Percentiles rank a stretch among this genome's conserved stretches.
Evolutionary conservation across 2,888 invertebrate genomes (phyloP).

Genomic region (Seira ritae): DNA sequence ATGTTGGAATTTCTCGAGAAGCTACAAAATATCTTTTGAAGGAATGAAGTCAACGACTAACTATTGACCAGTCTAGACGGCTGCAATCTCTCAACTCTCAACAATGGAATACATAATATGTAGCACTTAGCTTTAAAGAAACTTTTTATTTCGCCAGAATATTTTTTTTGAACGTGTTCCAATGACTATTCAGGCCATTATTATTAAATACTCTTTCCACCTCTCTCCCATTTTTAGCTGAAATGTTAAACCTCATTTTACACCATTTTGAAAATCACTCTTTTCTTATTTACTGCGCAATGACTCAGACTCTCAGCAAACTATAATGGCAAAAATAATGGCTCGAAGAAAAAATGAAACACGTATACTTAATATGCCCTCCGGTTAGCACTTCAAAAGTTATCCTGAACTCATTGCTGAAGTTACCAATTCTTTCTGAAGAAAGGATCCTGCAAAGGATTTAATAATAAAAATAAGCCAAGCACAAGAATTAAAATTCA

Average conservation of each 20-base stretch:
- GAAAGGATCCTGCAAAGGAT: no score
- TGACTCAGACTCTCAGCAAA: constrained; percentile 9
- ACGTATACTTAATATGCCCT: not conserved
- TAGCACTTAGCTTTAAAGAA: no score
- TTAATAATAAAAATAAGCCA: not conserved
- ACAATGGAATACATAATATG: no score
- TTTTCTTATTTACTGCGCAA: constrained; percentile 39
- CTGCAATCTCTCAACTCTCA: no score
- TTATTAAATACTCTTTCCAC: not conserved
- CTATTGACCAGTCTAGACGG: no score
- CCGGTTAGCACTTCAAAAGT: not conserved
- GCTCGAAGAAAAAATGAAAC: not conserved
- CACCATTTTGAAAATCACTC: constrained; percentile 51
- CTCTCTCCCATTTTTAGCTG: no score
- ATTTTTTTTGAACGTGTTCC: not conserved
- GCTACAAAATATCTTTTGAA: no score
- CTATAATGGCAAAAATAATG: not conserved
- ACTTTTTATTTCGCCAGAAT: no score
- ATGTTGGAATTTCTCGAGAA: no score
- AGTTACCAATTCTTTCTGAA: no score
- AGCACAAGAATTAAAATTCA: constrained; percentile 9
- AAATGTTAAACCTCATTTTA: constrained; percentile 26
- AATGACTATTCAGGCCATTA: not conserved
- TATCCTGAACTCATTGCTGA: no score
- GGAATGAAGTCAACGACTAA: no score